These are phyloP conservation scores for Limnephilus rhombicus DNA, from an alignment of 2,888 invertebrate genomes.

Conservation along the genomic window DNA sequence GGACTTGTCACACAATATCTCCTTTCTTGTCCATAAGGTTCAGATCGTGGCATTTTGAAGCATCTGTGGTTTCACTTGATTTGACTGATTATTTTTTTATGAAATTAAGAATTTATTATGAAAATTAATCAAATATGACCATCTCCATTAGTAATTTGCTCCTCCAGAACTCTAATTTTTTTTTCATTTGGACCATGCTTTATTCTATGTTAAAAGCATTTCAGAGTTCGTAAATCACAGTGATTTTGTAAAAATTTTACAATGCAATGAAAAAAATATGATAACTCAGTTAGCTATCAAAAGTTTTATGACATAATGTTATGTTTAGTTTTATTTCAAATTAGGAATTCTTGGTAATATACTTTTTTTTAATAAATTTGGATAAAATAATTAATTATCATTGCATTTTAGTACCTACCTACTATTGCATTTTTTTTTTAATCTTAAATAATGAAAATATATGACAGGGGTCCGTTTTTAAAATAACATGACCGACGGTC, in stretches of 20 bases:
- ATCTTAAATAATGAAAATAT: no score
- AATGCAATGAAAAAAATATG: neutral
- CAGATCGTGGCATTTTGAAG: neutral
- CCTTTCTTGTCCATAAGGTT: neutral
- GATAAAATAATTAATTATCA: neutral
- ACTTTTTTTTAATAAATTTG: neutral
- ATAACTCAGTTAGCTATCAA: neutral
- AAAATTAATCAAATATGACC: neutral
- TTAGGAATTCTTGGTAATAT: neutral
- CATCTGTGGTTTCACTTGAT: neutral
- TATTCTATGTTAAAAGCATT: neutral
- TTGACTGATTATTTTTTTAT: neutral
- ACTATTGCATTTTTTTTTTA: no score
- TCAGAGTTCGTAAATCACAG: neutral
- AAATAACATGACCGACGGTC: no score
- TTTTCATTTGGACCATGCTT: neutral
- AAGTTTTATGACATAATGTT: neutral
- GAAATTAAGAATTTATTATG: neutral
- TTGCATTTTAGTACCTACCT: neutral
- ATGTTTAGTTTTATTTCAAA: neutral
- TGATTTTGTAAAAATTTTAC: neutral
- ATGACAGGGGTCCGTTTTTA: no score
- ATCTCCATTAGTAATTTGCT: neutral
- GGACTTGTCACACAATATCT: slow-evolving; percentile 6
- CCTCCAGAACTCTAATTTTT: neutral